phyloP scores from a whole-genome alignment of 2,113 vertebrate genomes.

The Uropsilus gracilis region DNA sequence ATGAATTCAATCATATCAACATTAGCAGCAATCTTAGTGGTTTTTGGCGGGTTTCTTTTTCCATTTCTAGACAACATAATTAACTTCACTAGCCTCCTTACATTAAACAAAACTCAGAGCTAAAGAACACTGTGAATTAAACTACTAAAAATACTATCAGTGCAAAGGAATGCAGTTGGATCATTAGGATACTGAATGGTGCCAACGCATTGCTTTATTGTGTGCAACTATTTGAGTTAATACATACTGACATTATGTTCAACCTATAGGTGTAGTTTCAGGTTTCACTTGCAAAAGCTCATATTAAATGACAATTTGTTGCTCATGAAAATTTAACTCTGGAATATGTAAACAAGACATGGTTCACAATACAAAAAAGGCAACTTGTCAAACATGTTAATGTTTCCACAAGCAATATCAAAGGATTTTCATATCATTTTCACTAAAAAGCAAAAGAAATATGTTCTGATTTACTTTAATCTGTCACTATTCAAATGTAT shows the following conservation, averaged over 20 bases:
- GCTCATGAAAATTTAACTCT: slow-evolving; percentile 37
- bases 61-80: slow-evolving; percentile 85
- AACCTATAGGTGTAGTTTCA: background rate
- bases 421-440: background rate
- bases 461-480: background rate
- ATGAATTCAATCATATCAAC: slow-evolving; percentile 81
- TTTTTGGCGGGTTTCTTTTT: slow-evolving; percentile 79
- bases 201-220: background rate
- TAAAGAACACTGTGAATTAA: slow-evolving; percentile 76
- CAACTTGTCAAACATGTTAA: background rate
- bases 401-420: background rate
- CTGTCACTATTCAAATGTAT: background rate
- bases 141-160: slow-evolving; percentile 71
- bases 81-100: slow-evolving; percentile 86
- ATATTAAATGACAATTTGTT: background rate
- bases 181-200: background rate
- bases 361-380: background rate
- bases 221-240: background rate
- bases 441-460: background rate
- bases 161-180: slow-evolving; percentile 53
- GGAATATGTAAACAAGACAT: background rate
- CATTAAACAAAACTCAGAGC: slow-evolving; percentile 81
- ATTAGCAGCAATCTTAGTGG: slow-evolving; percentile 80
- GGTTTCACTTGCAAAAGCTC: slow-evolving; percentile 12
- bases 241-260: background rate